Evolutionary conservation across 2,888 invertebrate genomes (phyloP).

Genomic region (Theretra japonica): DNA sequence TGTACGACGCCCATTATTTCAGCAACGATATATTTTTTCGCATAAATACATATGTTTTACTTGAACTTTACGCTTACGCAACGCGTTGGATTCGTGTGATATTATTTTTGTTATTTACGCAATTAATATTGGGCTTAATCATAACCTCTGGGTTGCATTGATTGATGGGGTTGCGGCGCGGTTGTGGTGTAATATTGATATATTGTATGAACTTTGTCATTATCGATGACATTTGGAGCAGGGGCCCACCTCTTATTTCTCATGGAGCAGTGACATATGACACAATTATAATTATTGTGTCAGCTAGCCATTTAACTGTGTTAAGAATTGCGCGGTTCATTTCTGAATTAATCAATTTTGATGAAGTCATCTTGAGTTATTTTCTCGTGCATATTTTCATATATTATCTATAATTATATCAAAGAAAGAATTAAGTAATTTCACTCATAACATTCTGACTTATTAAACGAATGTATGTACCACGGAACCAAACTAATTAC

Average conservation of each 20-base stretch:
- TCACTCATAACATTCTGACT: no score
- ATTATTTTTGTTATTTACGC: conserved; percentile 39
- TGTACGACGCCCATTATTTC: conserved; percentile 11
- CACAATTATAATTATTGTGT: conserved; percentile 48
- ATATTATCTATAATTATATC: no score
- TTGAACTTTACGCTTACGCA: conserved; percentile 20
- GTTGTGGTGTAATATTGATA: conserved; percentile 43
- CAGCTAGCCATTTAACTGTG: not conserved
- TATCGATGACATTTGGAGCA: conserved; percentile 51
- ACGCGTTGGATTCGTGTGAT: conserved; percentile 30
- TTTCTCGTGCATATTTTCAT: not conserved
- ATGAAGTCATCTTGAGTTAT: not conserved
- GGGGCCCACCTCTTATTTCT: conserved; percentile 45
- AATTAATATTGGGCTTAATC: conserved; percentile 55
- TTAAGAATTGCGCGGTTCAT: conserved; percentile 4
- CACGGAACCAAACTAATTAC: not conserved
- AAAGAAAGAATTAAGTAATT: no score
- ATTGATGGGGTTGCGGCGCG: conserved; percentile 50
- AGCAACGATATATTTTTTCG: conserved; percentile 16
- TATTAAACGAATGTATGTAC: no score
- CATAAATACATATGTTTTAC: conserved; percentile 17
- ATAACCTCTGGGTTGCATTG: conserved; percentile 47
- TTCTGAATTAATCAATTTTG: not conserved
- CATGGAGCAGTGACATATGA: conserved; percentile 49
- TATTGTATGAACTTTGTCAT: conserved; percentile 47